phyloP scores from a whole-genome alignment of 2,113 vertebrate species.

The Amazona vittata region DNA sequence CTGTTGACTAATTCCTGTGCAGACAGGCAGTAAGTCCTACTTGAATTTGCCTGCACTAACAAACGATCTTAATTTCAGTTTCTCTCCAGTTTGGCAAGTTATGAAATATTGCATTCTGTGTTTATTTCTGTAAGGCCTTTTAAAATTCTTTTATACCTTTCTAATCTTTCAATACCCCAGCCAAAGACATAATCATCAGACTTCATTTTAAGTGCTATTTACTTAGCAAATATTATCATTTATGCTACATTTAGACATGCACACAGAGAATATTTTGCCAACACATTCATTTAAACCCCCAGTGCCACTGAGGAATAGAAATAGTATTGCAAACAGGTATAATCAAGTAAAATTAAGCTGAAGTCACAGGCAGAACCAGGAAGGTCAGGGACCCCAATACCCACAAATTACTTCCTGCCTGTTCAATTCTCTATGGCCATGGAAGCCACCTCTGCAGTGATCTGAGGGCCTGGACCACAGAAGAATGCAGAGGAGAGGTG shows the following conservation, averaged over 20 bases:
- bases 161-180: background rate
- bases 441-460: background rate
- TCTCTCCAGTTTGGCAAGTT: background rate
- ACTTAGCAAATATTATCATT: background rate
- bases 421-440: background rate
- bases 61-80: background rate
- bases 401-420: background rate
- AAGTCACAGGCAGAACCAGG: background rate
- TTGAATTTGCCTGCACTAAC: background rate
- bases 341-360: background rate
- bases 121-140: background rate
- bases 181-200: background rate
- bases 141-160: background rate
- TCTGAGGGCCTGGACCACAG: background rate
- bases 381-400: background rate
- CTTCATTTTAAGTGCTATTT: background rate
- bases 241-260: background rate
- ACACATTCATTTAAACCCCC: background rate
- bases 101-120: background rate
- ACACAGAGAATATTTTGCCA: background rate
- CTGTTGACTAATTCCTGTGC: background rate
- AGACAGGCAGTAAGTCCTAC: background rate
- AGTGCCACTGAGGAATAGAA: background rate
- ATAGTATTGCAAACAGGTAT: background rate
- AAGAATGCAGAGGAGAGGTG: background rate